Evolutionary conservation across 2,113 vertebrate genomes (phyloP), one percentile per base, ranked within the genome.

Genomic region (Electrona antarctica): DNA sequence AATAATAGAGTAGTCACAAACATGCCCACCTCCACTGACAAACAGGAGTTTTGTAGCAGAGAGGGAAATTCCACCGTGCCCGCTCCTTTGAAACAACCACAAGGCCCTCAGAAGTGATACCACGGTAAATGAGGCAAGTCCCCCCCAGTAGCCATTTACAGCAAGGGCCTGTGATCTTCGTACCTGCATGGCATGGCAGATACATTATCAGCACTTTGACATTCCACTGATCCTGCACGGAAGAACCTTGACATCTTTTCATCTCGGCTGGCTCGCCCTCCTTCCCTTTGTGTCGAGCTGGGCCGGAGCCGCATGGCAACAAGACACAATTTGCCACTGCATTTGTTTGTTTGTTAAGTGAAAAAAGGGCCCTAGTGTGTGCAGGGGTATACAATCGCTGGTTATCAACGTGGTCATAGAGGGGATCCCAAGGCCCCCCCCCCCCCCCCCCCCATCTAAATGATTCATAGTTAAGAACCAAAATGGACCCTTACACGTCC

Each of bases 181-280:
- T 89, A 89, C 83, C 87, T 87, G 87, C 82, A 85, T 60, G 67
- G 80, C 67, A 14, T 15, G 51, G 65, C 71, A 80, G 85, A 87
- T 79, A 82, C 78, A 83, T 75, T 83, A 90, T 89, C 85, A 76
- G 79, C 11, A 6, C 80, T 65, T 73, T 79, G 78, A 85, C 74
- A 89, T 90, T 89, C 85, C 85, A 54, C 0, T 77, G 78, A 82
- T 79, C 85, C 78, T 81, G 78, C 81, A 71, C 66, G 69, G 64
- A 74, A 74, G 64, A 74, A 74, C 66, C 85, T 67, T 68, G 67
- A 88, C 78, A 80, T 85, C 84, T 81, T 87, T 89, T 90, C 82
- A 88, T 90, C 85, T 83, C 33, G 33, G 33, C 33, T 41, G 33
- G 33, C 33, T 41, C 33, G 54, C 33, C 49, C 51, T 60, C 68